These are phyloP conservation scores for Brachyhypopomus occidentalis DNA, from an alignment of 2,113 vertebrate species.

Conservation along the genomic window DNA sequence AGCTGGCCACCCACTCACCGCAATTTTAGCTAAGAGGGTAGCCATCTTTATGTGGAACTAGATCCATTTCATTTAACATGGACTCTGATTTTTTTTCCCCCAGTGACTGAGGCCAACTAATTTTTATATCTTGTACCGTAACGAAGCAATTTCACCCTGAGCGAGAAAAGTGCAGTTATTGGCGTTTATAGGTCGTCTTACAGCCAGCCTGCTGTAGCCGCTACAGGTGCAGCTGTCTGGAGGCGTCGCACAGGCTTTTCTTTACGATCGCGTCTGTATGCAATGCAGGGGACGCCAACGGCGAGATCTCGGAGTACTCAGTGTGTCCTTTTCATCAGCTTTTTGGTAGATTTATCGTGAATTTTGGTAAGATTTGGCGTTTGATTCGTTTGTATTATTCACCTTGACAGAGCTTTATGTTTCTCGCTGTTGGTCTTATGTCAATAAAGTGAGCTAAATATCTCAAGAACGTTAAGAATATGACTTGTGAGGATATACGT, in stretches of 20 bases:
- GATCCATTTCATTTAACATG: slow-evolving; percentile 16
- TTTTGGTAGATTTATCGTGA: neutral
- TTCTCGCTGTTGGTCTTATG: neutral
- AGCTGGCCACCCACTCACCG: slow-evolving; percentile 28
- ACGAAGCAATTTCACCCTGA: neutral
- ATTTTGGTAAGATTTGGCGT: neutral
- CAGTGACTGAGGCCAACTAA: too few species aligned
- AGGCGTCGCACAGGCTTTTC: neutral
- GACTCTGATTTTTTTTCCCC: neutral
- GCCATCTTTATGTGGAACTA: slow-evolving; percentile 47
- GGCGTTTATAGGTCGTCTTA: neutral
- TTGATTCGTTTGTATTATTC: too few species aligned
- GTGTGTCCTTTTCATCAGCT: neutral
- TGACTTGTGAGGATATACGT: too few species aligned
- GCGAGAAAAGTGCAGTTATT: neutral
- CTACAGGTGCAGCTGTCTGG: slow-evolving; percentile 42
- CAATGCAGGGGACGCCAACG: neutral
- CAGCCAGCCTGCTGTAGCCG: neutral
- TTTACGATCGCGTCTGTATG: neutral
- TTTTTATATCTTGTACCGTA: neutral
- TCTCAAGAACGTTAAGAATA: too few species aligned
- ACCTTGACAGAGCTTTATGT: neutral
- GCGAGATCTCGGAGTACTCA: too few species aligned
- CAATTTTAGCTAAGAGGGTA: slow-evolving; percentile 21
- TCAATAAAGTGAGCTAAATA: too few species aligned